These are phyloP conservation scores for Oligia fasciuncula DNA, from an alignment of 2,888 invertebrate species.

Conservation along the genomic window DNA sequence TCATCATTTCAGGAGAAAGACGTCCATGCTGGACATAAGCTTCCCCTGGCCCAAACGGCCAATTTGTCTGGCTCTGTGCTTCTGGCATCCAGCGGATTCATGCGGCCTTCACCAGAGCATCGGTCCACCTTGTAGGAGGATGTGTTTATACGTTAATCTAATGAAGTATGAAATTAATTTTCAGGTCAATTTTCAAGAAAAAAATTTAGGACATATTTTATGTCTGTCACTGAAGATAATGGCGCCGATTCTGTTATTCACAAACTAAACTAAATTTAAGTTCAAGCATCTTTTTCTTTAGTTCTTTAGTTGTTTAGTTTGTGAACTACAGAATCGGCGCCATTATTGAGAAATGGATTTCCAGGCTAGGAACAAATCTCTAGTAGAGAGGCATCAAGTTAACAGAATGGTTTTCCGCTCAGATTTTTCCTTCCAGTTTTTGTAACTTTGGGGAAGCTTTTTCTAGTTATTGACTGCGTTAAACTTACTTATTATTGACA, in stretches of 20 bases:
- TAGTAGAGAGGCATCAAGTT: background rate
- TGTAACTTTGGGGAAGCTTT: background rate
- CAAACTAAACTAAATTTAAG: too few relatives aligned
- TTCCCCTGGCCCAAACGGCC: background rate
- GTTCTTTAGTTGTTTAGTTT: too few relatives aligned
- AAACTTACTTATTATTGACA: too few relatives aligned
- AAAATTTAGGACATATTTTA: too few relatives aligned
- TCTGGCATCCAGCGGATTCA: too few relatives aligned
- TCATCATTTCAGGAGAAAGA: background rate
- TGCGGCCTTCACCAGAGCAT: too few relatives aligned
- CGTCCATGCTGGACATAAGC: background rate
- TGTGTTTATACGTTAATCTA: background rate
- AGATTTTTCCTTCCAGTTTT: slow-evolving; percentile 7
- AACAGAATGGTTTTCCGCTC: slow-evolving; percentile 1
- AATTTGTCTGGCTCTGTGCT: background rate
- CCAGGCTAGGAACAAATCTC: background rate
- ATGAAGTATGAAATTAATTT: background rate
- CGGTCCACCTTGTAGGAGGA: too few relatives aligned
- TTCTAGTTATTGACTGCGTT: background rate
- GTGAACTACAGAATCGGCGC: too few relatives aligned
- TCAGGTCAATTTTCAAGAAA: background rate
- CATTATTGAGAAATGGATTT: background rate
- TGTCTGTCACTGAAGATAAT: background rate
- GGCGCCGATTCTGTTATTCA: too few relatives aligned
- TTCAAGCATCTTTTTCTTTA: too few relatives aligned